Conservation (phyloP, 2,888 invertebrate genomes). For the Ceramica pisi region DNA sequence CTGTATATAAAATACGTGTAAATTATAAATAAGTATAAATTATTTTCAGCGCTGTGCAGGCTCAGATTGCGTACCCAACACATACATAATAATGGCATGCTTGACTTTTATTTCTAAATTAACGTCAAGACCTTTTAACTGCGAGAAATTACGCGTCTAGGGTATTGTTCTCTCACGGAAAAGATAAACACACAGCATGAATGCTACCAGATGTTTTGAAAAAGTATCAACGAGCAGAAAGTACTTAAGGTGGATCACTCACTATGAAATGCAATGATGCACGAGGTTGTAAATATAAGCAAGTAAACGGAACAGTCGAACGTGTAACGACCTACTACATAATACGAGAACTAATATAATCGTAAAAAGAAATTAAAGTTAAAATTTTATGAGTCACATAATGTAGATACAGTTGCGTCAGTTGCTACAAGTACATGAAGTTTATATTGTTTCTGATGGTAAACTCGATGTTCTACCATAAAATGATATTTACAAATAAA, state of each 20-base stretch:
- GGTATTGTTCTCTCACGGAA: slow-evolving; percentile 79
- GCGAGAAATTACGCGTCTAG: slow-evolving; percentile 72
- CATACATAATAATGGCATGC: slow-evolving; percentile 53
- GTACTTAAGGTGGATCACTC: slow-evolving; percentile 43
- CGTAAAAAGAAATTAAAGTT: slow-evolving; percentile 21
- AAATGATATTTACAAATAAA: slow-evolving; percentile 33
- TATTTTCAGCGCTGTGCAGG: slow-evolving; percentile 33
- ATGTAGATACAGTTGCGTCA: neutral
- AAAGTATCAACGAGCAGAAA: slow-evolving; percentile 43
- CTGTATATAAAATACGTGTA: neutral
- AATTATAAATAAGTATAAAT: slow-evolving; percentile 41
- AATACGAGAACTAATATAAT: slow-evolving; percentile 12
- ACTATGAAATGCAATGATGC: slow-evolving; percentile 3
- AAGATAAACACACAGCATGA: slow-evolving; percentile 75
- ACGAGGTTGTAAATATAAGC: slow-evolving; percentile 14
- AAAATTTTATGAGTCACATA: neutral
- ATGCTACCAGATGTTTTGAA: slow-evolving; percentile 75
- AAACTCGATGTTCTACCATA: slow-evolving; percentile 11
- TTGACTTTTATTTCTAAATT: slow-evolving; percentile 76
- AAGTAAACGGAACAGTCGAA: slow-evolving; percentile 7
- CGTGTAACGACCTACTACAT: slow-evolving; percentile 3
- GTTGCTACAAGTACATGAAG: too few species aligned
- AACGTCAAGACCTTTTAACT: slow-evolving; percentile 68
- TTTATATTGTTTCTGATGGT: slow-evolving; percentile 17
- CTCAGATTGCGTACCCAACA: slow-evolving; percentile 38